Base-by-base conservation (phyloP, 1,140 invertebrate species). In the Parapsyche elsis region DNA sequence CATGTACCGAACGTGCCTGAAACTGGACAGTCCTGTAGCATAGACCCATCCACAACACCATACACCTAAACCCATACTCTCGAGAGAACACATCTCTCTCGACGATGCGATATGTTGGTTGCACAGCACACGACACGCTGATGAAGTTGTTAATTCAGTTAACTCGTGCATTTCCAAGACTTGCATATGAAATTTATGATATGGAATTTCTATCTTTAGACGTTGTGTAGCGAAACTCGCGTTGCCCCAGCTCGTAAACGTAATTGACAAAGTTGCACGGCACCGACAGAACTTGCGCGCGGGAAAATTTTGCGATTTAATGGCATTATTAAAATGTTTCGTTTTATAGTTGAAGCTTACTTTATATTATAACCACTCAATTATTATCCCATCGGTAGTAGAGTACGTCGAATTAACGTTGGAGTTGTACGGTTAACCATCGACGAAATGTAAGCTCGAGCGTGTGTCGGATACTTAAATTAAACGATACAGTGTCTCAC, bases 121-220 rank as follows among this genome's bases (percentile, higher is more conserved):
- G 16, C 16, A 21, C 1, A 7, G 16, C 7, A 16, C 30, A 38
- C 30, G 30, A 38, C 30, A 38, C 57, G 21, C 14, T 23, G 64
- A 67, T 67, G 64, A 67, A 67, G 64, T 67, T 67, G 64, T 67
- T 67, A 67, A 67, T 67, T 67, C 64, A 67, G 64, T 67, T 67
- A 26, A 23, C 23, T 26, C 21, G 64, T 67, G 64, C 64, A 67
- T 67, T 67, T 21, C 64, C 64, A n/a, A 67, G 23, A 30, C 64
- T 26, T 14, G 64, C 64, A 67, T 67, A 24, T 23, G 64, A 67
- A 67, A 67, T 67, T 67, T 67, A 67, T 67, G 64, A 67, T n/a
- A 14, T 21, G 2, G 14, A 24, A 67, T 67, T 38, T 23, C 64
- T 67, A 67, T 67, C 64, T 61, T 61, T 21, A 21, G 57, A 61